Conservation (phyloP, 2,888 invertebrate species). For the Stenichneumon culpator region DNA sequence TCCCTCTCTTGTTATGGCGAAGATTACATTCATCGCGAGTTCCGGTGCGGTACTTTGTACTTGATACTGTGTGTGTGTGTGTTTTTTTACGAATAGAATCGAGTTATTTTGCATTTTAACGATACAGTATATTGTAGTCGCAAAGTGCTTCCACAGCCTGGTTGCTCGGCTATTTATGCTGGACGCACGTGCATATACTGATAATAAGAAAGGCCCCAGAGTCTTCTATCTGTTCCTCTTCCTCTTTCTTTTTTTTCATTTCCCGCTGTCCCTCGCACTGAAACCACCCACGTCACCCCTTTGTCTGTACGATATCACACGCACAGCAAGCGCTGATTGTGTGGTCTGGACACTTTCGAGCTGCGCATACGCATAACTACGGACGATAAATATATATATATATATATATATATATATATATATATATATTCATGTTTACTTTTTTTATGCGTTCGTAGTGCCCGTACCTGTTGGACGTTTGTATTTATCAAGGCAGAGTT, state of each 20-base stretch:
- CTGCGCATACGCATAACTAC: neutral
- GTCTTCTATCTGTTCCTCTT: constrained; percentile 16
- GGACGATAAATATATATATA: neutral
- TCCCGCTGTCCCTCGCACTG: constrained; percentile 40
- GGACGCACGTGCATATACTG: constrained; percentile 55
- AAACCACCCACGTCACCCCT: constrained; percentile 76
- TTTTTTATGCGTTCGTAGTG: neutral
- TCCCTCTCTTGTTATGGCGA: neutral
- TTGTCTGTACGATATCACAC: constrained; percentile 67
- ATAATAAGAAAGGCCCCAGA: constrained; percentile 52
- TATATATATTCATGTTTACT: too few relatives aligned
- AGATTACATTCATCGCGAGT: constrained; percentile 52
- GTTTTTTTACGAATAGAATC: neutral
- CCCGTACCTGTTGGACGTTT: neutral
- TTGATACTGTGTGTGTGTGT: neutral
- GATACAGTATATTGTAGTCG: constrained; percentile 18
- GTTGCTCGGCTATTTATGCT: constrained; percentile 19
- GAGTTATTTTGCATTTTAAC: neutral
- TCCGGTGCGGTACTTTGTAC: constrained; percentile 41
- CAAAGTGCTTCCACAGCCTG: constrained; percentile 24
- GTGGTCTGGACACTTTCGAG: constrained; percentile 20
- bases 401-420: neutral
- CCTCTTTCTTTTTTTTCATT: constrained; percentile 9
- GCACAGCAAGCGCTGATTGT: constrained; percentile 5
- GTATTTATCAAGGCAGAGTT: neutral